phyloP scores from a whole-genome alignment of 2,113 vertebrate genomes.

The Hippoglossus stenolepis region DNA sequence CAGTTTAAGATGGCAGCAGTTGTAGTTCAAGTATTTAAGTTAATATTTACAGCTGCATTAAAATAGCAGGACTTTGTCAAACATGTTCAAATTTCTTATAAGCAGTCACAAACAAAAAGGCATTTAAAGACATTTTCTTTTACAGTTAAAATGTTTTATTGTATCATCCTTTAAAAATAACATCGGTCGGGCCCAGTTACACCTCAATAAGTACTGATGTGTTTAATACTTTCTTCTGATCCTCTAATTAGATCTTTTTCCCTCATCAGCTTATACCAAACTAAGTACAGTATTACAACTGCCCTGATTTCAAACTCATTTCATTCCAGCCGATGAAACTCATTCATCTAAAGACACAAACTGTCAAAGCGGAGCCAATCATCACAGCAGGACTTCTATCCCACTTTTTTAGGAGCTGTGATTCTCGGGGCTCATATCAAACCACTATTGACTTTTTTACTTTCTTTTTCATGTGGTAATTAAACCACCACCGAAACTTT shows the following conservation, averaged over 20 bases:
- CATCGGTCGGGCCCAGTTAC: neutral
- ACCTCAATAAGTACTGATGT: neutral
- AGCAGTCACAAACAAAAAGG: too few species aligned
- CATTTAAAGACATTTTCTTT: too few species aligned
- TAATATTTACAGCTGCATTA: too few species aligned
- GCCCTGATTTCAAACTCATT: conserved; percentile 26
- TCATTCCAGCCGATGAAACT: conserved; percentile 47
- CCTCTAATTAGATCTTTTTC: conserved; percentile 2
- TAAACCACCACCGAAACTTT: neutral
- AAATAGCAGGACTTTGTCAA: too few species aligned
- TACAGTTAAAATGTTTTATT: too few species aligned
- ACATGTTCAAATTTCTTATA: too few species aligned
- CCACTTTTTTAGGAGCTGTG: conserved; percentile 14
- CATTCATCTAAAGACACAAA: conserved; percentile 59
- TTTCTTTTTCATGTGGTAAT: conserved; percentile 29
- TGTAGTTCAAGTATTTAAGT: too few species aligned
- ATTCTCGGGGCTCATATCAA: conserved; percentile 45
- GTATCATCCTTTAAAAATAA: too few species aligned
- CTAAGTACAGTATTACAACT: conserved; percentile 4
- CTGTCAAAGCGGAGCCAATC: conserved; percentile 41
- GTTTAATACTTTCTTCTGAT: conserved; percentile 14
- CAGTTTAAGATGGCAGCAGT: too few species aligned
- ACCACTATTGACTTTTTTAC: conserved; percentile 1
- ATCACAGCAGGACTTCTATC: conserved; percentile 52
- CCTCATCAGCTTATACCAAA: neutral